Evolutionary conservation across 2,797 vertebrate genomes (phyloP), one percentile per base, ranked within the genome.

Genomic region (Bovichtus variegatus): DNA sequence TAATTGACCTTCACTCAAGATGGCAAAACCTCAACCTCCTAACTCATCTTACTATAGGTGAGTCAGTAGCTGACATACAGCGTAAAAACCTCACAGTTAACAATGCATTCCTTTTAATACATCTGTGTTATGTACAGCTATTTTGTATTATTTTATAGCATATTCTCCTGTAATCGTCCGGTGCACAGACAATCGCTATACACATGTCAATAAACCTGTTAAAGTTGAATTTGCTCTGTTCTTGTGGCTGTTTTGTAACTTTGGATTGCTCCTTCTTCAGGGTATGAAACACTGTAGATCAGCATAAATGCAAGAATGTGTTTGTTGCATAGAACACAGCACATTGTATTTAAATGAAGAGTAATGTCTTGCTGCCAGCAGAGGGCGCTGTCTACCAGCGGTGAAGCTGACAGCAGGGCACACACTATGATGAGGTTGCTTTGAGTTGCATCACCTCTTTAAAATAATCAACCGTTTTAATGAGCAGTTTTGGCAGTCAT

Each of bases 111-210:
- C 88, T 92, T 90, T 85, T 62, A 86, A 86, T 71, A 87, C 78
- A 69, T 81, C 67, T 47, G 64, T 82, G 61, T 91, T 77, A 80
- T 90, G 84, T 91, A 90, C 82, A 90, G 74, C 74, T 88, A 34
- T 88, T 91, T 91, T 89, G 71, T 88, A 87, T 93, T 84, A 85
- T 89, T 93, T 93, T 89, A 82, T 83, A 89, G 88, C 78, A 88
- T 93, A 91, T 73, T 88, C 87, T 87, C 85, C 91, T 94, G 93
- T 94, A 91, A 87, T 86, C 60, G 75, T 92, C 84, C 84, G 92
- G 94, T 95, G 95, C 94, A 94, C 93, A 93, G 94, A 95, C 94
- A 95, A 95, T 95, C 95, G 74, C 91, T 91, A 91, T 92, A 92
- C 91, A 94, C 91, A 93, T 90, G 89, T 94, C 90, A 95, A 95